Conservation (phyloP, 2,797 vertebrate genomes). For the Diceros bicornis region DNA sequence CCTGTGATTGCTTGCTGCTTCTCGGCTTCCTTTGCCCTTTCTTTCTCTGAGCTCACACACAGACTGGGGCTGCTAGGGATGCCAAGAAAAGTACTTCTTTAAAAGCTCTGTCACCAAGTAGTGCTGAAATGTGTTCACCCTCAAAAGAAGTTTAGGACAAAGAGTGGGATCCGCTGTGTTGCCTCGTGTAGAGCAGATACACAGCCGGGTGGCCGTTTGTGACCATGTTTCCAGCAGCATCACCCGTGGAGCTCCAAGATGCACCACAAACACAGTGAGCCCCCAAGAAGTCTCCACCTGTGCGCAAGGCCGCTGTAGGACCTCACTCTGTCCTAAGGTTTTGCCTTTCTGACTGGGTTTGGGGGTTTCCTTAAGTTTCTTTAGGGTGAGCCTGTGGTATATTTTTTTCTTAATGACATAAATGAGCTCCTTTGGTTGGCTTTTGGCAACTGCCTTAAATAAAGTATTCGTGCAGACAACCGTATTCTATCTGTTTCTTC, state of each 20-base stretch:
- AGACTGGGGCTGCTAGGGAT: neutral
- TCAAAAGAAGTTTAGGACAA: neutral
- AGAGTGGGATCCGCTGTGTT: neutral
- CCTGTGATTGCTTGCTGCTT: neutral
- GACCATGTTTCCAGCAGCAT: neutral
- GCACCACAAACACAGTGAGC: neutral
- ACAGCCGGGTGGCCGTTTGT: neutral
- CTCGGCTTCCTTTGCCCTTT: neutral
- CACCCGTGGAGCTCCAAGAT: neutral
- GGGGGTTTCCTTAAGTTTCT: neutral
- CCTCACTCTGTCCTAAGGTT: neutral
- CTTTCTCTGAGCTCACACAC: neutral
- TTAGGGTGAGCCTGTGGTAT: neutral
- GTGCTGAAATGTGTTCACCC: neutral
- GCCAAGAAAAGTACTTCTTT: neutral
- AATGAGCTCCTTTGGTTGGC: neutral
- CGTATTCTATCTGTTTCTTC: neutral
- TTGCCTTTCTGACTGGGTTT: neutral
- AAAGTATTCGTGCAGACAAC: neutral
- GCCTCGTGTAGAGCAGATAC: accelerated
- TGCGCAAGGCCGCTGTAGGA: accelerated
- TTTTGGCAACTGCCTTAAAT: constrained; percentile 10
- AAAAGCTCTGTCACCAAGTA: neutral
- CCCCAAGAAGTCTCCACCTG: neutral
- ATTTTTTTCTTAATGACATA: neutral